These are phyloP conservation scores for Agrochola circellaris DNA, from an alignment of 2,888 invertebrate genomes.

Conservation along the genomic window DNA sequence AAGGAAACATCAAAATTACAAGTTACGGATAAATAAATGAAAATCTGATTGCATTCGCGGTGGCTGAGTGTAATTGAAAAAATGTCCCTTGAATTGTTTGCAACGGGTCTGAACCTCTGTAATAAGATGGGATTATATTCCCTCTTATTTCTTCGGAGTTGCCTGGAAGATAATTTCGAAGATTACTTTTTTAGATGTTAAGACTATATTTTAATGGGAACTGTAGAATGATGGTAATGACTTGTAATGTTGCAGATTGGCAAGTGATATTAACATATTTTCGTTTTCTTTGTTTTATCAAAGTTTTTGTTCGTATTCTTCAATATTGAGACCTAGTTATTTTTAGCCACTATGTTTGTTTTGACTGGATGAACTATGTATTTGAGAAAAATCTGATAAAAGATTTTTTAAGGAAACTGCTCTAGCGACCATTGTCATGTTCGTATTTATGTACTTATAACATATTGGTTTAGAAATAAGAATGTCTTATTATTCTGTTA, in stretches of 20 bases:
- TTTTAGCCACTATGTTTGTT: not conserved
- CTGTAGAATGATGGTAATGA: constrained; percentile 43
- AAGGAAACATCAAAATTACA: constrained; percentile 75
- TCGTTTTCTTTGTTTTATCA: not conserved
- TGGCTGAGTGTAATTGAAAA: constrained; percentile 85
- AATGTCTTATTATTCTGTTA: not conserved
- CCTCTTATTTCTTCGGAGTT: constrained; percentile 60
- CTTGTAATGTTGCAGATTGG: constrained; percentile 37
- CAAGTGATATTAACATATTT: constrained; percentile 28
- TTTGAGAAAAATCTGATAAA: too few species aligned
- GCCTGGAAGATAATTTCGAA: constrained; percentile 60
- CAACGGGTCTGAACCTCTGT: constrained; percentile 71
- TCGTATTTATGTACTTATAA: not conserved
- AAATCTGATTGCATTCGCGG: constrained; percentile 84
- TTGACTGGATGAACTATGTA: too few species aligned
- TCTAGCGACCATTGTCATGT: not conserved
- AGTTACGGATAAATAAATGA: constrained; percentile 79
- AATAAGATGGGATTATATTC: constrained; percentile 83
- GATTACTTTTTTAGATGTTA: constrained; percentile 61
- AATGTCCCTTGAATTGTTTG: constrained; percentile 86
- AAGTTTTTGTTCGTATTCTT: not conserved
- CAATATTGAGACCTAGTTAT: not conserved
- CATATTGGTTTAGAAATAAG: not conserved
- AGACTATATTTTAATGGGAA: constrained; percentile 48
- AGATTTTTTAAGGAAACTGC: not conserved